A percentile compares a stretch with the other conserved stretches of the same genome.
Evolutionary conservation across 2,113 vertebrate species (phyloP).

Genomic region (Phaetusa simplex): DNA sequence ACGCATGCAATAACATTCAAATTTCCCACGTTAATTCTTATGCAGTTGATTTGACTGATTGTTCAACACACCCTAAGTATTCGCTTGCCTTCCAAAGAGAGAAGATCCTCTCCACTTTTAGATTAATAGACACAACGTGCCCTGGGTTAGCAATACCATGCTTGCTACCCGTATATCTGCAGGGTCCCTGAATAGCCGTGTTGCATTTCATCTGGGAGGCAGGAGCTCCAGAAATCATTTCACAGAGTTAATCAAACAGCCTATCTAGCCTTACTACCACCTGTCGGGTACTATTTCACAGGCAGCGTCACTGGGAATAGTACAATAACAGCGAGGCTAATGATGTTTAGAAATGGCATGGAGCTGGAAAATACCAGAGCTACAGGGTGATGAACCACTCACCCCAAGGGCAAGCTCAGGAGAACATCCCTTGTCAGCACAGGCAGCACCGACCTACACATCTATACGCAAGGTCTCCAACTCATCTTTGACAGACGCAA

Average conservation of each 20-base stretch:
- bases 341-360: not conserved
- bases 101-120: not conserved
- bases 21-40: not conserved
- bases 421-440: not conserved
- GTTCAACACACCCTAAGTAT: not conserved
- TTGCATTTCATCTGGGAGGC: not conserved
- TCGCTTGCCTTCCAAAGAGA: not conserved
- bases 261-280: not conserved
- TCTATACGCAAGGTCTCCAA: not conserved
- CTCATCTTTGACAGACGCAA: not conserved
- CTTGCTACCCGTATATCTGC: not conserved
- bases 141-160: fast-evolving
- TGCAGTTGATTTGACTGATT: not conserved
- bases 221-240: not conserved
- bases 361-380: not conserved
- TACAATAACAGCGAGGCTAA: not conserved
- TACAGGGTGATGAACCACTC: not conserved
- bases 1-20: fast-evolving
- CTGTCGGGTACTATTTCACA: not conserved
- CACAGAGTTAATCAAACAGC: not conserved
- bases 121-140: not conserved
- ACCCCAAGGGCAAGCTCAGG: not conserved
- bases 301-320: not conserved
- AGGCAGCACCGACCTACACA: not conserved
- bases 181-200: not conserved